Base-by-base conservation (phyloP, 2,888 invertebrate species). In the Aphidius colemani region DNA sequence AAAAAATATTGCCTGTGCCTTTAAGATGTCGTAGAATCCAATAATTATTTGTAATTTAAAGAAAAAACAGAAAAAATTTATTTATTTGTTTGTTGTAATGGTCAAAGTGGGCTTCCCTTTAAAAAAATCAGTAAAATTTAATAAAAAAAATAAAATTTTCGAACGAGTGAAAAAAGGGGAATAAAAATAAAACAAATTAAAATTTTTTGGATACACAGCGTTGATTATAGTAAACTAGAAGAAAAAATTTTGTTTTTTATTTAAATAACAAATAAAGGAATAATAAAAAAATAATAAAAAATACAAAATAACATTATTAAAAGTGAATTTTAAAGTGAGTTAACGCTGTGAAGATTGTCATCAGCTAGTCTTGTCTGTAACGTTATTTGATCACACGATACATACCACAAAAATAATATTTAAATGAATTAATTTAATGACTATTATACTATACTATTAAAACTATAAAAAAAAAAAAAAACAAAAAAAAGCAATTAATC, bases 291-390 rank as follows among this genome's bases (percentile, higher is more conserved):
- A 59, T 18, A 51, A 64, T 57, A 63, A 56, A 60, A 59, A 63
- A 66, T 61, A 56, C 64, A 69, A 59, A 59, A 58, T 58, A 69
- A 58, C 63, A 67, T 62, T 45, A 66, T 62, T 63, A 64, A 53
- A 46, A 66, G 55, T 64, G 49, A 67, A 65, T 67, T 56, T 63
- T 68, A 72, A 68, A 73, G 69, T 73, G 72, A 72, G 72, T 74
- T 78, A 78, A 75, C 76, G 75, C 77, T 77, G 75, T 73, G 73
- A 80, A 76, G 73, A 75, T 79, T 78, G 79, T 71, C 74, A 74
- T 70, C 75, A 77, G 78, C 79, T 80, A 81, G 79, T 79, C 79
- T 79, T 75, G 77, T 78, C 77, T 78, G 75, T 80, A 81, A 80
- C 73, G 77, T 80, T 78, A 79, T 76, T 75, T 76, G 80, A 77